These are phyloP conservation scores for Yponomeuta sedellus DNA, from an alignment of 2,888 invertebrate genomes.

Conservation along the genomic window DNA sequence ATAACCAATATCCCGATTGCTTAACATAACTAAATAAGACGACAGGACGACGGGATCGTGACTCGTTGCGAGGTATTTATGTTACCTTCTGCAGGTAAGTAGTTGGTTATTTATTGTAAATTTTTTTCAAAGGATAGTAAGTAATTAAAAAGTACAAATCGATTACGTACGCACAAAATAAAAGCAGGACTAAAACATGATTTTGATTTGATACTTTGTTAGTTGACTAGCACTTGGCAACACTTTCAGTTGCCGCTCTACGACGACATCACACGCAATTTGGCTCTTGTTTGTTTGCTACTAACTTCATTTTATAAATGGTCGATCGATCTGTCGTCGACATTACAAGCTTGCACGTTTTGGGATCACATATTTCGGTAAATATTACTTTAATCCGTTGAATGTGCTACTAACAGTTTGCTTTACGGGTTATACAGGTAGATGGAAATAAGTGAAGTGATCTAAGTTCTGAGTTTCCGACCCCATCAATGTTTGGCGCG, in stretches of 20 bases:
- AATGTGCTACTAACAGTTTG: constrained; percentile 34
- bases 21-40: no score
- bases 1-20: no score
- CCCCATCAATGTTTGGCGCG: constrained; percentile 59
- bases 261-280: constrained; percentile 65
- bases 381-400: constrained; percentile 55
- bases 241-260: constrained; percentile 60
- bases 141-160: no score
- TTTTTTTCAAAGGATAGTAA: no score
- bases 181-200: no score
- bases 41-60: no score
- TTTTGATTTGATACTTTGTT: no score
- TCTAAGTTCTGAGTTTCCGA: constrained; percentile 31
- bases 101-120: no score
- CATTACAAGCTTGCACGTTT: constrained; percentile 59
- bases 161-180: no score
- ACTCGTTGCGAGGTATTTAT: no score
- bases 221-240: not conserved
- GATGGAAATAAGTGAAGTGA: constrained; percentile 34
- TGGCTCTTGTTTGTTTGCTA: constrained; percentile 32
- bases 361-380: constrained; percentile 69
- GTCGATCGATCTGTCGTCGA: constrained; percentile 70
- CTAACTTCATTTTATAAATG: constrained; percentile 70
- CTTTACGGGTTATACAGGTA: constrained; percentile 32
- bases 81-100: no score